Percentiles rank a stretch among this genome's conserved stretches.
These are phyloP conservation scores for Sisyra terminalis DNA, from an alignment of 2,888 invertebrate species.

Conservation along the genomic window DNA sequence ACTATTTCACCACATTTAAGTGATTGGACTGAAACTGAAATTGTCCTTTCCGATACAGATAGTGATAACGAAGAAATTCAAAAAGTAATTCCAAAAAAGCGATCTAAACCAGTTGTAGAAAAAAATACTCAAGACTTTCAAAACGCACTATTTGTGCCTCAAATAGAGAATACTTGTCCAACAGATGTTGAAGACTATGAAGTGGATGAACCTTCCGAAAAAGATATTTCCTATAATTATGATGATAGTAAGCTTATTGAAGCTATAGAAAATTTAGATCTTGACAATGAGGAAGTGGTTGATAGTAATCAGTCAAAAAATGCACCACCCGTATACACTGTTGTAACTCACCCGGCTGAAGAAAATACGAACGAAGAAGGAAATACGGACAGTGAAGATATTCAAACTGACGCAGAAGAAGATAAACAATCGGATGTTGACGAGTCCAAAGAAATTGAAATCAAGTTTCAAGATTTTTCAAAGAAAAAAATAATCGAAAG, in stretches of 20 bases:
- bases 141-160: background rate
- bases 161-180: conserved; percentile 1
- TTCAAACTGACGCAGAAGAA: conserved; percentile 9
- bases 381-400: background rate
- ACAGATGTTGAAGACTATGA: conserved; percentile 8
- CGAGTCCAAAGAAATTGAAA: background rate
- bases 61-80: conserved; percentile 16
- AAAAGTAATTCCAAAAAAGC: conserved; percentile 12
- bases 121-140: background rate
- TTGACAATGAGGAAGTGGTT: conserved; percentile 7
- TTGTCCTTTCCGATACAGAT: conserved; percentile 23
- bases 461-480: background rate
- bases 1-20: conserved; percentile 11
- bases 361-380: conserved; percentile 22
- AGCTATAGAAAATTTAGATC: conserved; percentile 15
- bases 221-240: conserved; percentile 8
- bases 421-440: background rate
- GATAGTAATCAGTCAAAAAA: conserved; percentile 5
- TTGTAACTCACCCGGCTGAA: conserved; percentile 13
- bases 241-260: conserved; percentile 15
- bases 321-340: too few species aligned
- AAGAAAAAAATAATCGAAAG: background rate
- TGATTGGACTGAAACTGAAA: conserved; percentile 23
- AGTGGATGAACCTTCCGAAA: background rate
- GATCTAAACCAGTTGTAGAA: background rate